A percentile compares a stretch with the other conserved stretches of the same genome.
phyloP scores from a whole-genome alignment of 2,888 invertebrate species.

The Drosophila lutescens region DNA sequence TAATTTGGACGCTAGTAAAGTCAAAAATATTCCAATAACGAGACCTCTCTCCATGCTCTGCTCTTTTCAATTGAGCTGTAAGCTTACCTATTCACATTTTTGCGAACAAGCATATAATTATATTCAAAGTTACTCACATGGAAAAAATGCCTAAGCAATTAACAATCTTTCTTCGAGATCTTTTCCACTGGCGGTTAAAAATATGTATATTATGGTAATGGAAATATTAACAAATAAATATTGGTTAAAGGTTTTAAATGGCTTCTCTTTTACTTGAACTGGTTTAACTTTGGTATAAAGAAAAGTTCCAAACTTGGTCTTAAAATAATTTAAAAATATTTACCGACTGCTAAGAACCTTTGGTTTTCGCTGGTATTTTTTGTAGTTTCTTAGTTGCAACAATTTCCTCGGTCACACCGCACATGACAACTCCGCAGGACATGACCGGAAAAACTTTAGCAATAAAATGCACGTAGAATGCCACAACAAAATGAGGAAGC shows the following conservation, averaged over 20 bases:
- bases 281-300: not conserved
- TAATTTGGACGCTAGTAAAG: not conserved
- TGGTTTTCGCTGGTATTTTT: not conserved
- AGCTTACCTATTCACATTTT: not conserved
- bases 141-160: not conserved
- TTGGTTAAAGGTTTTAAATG: not conserved
- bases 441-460: conserved; percentile 49
- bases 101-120: not conserved
- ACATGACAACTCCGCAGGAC: conserved; percentile 35
- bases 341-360: not conserved
- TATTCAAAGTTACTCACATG: not conserved
- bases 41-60: conserved; percentile 3
- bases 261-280: not conserved
- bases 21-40: conserved; percentile 2
- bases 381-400: conserved; percentile 7
- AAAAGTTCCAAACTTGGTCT: not conserved
- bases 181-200: too few species aligned
- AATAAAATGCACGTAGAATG: conserved; percentile 54
- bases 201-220: too few species aligned
- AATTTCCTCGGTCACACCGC: conserved; percentile 12
- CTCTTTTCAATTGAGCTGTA: not conserved
- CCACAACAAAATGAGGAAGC: conserved; percentile 27
- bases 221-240: too few species aligned
- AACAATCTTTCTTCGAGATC: not conserved
- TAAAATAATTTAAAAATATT: conserved; percentile 1